phyloP scores from a whole-genome alignment of 2,888 invertebrate genomes.

The Drosophila mercatorum region DNA sequence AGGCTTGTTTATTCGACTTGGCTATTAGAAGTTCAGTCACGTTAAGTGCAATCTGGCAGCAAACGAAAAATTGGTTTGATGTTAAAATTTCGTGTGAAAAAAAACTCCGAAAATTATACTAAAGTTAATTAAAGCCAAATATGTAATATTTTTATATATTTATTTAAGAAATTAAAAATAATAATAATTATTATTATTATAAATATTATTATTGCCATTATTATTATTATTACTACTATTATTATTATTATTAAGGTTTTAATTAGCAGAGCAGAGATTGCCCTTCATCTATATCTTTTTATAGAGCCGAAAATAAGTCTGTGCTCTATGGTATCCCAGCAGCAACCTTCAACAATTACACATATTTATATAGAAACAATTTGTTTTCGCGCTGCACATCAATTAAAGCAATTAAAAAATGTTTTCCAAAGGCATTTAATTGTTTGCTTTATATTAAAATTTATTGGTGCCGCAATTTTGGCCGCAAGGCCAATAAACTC shows the following conservation, averaged over 20 bases:
- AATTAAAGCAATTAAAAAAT: constrained; percentile 2
- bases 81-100: too few species aligned
- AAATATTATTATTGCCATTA: too few species aligned
- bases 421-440: constrained; percentile 6
- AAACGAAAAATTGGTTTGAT: constrained; percentile 71
- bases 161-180: too few species aligned
- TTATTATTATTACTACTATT: too few species aligned
- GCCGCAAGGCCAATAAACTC: constrained; percentile 36
- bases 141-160: too few species aligned
- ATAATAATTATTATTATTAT: too few species aligned
- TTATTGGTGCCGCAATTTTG: constrained; percentile 41
- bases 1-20: constrained; percentile 43
- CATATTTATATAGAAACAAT: neutral
- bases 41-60: constrained; percentile 66
- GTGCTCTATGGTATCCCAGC: too few species aligned
- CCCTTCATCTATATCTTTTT: neutral
- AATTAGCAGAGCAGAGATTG: neutral
- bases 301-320: neutral
- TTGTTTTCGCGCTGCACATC: neutral
- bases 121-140: too few species aligned
- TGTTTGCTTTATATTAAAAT: constrained; percentile 24
- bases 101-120: too few species aligned
- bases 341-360: neutral
- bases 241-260: too few species aligned
- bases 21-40: constrained; percentile 73